Percentiles rank a stretch among this genome's conserved stretches.
Conservation (phyloP, 2,797 vertebrate genomes). For the Fistularia commersonii region DNA sequence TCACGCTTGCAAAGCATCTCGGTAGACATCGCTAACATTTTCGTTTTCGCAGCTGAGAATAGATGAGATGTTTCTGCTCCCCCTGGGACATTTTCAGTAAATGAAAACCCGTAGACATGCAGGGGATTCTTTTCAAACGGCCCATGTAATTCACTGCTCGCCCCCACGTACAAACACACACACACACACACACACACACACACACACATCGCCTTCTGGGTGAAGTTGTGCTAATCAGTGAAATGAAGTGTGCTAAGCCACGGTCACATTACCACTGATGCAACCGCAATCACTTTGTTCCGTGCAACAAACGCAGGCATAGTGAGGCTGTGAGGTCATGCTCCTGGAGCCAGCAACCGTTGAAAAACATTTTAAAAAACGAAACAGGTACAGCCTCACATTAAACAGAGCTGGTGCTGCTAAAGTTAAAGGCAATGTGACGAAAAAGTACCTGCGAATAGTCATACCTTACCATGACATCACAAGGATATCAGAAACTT, state of each 20-base stretch:
- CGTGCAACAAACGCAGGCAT: constrained; percentile 1
- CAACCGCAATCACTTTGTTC: constrained; percentile 22
- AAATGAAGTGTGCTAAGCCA: constrained; percentile 40
- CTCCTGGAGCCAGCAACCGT: constrained; percentile 3
- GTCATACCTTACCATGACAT: too few species aligned
- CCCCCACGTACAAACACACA: too few species aligned
- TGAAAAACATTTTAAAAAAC: constrained; percentile 3
- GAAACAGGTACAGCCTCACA: too few species aligned
- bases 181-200: background rate
- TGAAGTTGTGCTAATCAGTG: constrained; percentile 31
- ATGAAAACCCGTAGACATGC: constrained; percentile 7
- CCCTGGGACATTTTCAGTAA: constrained; percentile 3
- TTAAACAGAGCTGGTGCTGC: too few species aligned
- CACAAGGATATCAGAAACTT: too few species aligned
- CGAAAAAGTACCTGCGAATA: too few species aligned
- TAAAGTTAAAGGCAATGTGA: too few species aligned
- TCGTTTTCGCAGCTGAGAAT: background rate
- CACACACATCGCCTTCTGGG: background rate
- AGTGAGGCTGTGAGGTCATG: constrained; percentile 4
- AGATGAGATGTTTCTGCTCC: background rate
- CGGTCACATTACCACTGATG: constrained; percentile 33
- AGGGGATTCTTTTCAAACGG: constrained; percentile 5
- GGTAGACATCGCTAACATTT: too few species aligned
- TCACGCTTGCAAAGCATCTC: too few species aligned
- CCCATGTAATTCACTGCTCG: constrained; percentile 1